Evolutionary conservation across 2,113 vertebrate genomes (phyloP).

Genomic region (Poeciliopsis occidentalis): DNA sequence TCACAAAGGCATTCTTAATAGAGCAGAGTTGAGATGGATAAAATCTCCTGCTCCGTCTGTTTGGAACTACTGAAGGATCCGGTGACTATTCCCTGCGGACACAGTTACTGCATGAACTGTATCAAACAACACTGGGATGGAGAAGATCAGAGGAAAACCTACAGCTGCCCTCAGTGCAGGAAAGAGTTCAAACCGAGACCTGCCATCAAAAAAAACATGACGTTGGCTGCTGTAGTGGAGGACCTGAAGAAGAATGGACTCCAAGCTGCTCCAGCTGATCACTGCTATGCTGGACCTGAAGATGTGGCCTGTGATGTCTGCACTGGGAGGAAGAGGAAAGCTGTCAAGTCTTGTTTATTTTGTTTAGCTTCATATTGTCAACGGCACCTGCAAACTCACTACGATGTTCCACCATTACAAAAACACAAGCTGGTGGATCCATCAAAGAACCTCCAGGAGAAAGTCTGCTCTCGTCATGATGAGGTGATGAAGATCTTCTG

Average conservation of each 20-base stretch:
- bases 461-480: conserved; percentile 3
- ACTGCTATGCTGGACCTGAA: neutral
- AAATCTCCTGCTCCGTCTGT: neutral
- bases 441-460: neutral
- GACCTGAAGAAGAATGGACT: neutral
- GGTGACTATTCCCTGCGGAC: no score
- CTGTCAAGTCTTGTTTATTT: no score
- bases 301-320: no score
- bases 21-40: neutral
- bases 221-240: neutral
- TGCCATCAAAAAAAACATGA: neutral
- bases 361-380: neutral
- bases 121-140: no score
- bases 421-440: neutral
- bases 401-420: neutral
- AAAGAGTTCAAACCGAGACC: neutral
- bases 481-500: neutral
- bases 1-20: neutral
- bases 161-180: neutral
- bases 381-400: conserved; percentile 1
- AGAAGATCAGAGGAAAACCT: neutral
- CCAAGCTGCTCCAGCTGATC: neutral
- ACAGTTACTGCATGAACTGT: no score
- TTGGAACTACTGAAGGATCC: no score
- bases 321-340: no score